phyloP scores from a whole-genome alignment of 2,113 vertebrate species.

The Caracal caracal region DNA sequence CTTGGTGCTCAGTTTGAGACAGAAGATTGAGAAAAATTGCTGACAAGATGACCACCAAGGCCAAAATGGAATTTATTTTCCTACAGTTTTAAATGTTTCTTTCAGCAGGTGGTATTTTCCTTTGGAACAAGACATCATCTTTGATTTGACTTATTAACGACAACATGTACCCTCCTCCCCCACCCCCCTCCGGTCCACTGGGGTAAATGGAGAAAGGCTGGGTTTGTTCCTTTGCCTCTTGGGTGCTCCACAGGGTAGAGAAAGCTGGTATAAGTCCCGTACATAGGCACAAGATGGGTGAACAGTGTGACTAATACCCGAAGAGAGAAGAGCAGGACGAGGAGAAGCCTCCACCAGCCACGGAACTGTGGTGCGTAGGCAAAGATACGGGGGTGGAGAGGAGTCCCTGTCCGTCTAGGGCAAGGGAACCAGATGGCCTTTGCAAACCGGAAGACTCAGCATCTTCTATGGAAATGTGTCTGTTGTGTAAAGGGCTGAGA shows the following conservation, averaged over 20 bases:
- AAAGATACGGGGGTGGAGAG: background rate
- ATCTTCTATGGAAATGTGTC: background rate
- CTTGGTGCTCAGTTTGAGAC: background rate
- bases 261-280: background rate
- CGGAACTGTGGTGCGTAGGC: background rate
- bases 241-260: fast-evolving
- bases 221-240: background rate
- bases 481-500: background rate
- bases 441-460: background rate
- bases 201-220: background rate
- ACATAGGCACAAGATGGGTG: background rate
- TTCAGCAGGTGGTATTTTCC: background rate
- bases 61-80: background rate
- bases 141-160: background rate
- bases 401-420: background rate
- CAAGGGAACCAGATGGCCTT: background rate
- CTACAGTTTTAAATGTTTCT: background rate
- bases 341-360: background rate
- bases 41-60: background rate
- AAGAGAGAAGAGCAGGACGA: background rate
- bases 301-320: background rate
- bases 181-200: background rate
- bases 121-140: background rate
- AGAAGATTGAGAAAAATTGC: background rate
- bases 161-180: no score